A percentile compares a stretch with the other conserved stretches of the same genome.
These are phyloP conservation scores for Ptychadena robeensis DNA, from an alignment of 2,797 vertebrate genomes.

Conservation along the genomic window DNA sequence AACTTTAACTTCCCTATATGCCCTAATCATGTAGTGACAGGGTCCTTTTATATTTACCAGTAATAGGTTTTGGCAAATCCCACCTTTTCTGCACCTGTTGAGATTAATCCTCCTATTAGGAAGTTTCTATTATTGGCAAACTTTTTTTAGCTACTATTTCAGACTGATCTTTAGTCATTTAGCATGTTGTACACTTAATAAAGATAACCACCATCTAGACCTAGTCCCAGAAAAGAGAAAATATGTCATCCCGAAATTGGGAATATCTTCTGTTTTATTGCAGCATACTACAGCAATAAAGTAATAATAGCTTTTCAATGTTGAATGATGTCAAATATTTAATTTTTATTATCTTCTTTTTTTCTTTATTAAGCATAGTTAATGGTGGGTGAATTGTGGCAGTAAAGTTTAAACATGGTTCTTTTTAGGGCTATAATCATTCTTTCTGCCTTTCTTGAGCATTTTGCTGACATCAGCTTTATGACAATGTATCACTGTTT, in stretches of 20 bases:
- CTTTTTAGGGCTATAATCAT: constrained; percentile 49
- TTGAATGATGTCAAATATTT: constrained; percentile 50
- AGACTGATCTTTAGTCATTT: too few relatives aligned
- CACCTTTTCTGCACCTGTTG: too few relatives aligned
- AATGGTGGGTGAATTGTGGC: constrained; percentile 49
- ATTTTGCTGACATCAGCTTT: constrained; percentile 55
- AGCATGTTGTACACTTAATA: neutral
- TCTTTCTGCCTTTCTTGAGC: constrained; percentile 32
- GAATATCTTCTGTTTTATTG: neutral
- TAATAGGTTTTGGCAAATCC: too few relatives aligned
- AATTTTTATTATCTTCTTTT: constrained; percentile 42
- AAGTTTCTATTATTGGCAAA: too few relatives aligned
- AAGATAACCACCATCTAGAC: neutral
- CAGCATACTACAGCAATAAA: constrained; percentile 31
- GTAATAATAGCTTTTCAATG: constrained; percentile 44
- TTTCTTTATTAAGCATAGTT: constrained; percentile 49
- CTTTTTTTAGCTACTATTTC: too few relatives aligned
- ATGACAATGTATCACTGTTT: constrained; percentile 51
- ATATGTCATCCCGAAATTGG: neutral
- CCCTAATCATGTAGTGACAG: too few relatives aligned
- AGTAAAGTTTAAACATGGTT: constrained; percentile 25
- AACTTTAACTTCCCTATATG: too few relatives aligned
- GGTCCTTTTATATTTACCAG: too few relatives aligned
- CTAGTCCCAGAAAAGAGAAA: neutral
- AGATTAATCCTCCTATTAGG: too few relatives aligned